Conservation (phyloP, 2,888 invertebrate genomes). For the Empis stercorea region DNA sequence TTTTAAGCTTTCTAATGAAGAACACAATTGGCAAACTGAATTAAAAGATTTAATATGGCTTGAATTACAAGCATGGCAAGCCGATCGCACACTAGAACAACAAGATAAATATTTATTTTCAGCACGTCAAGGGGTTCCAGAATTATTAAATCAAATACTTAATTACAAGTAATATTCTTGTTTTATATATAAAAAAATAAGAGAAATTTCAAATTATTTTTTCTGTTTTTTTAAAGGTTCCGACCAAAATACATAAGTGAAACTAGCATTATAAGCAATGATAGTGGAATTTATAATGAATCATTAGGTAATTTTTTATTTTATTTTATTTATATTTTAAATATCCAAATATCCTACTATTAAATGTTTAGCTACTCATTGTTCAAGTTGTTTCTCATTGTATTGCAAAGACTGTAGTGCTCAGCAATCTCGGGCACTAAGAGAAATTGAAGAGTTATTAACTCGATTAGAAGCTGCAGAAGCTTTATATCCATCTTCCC, state of each 20-base stretch:
- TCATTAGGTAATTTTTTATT: neutral
- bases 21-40: constrained; percentile 78
- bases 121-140: constrained; percentile 57
- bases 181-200: neutral
- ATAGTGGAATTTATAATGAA: constrained; percentile 23
- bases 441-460: constrained; percentile 58
- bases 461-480: constrained; percentile 63
- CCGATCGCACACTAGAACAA: constrained; percentile 58
- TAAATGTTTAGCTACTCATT: constrained; percentile 27
- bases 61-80: constrained; percentile 74
- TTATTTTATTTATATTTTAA: too few relatives aligned
- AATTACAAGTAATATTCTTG: constrained; percentile 46
- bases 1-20: constrained; percentile 65
- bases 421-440: constrained; percentile 60
- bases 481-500: constrained; percentile 70
- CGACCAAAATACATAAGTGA: constrained; percentile 26
- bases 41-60: constrained; percentile 84
- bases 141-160: constrained; percentile 60
- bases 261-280: constrained; percentile 27
- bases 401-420: constrained; percentile 57
- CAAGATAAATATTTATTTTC: constrained; percentile 66
- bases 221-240: constrained; percentile 15
- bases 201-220: neutral
- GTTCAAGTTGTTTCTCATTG: constrained; percentile 58
- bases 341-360: neutral